Evolutionary conservation across 2,797 vertebrate genomes (phyloP).

Genomic region (Falco peregrinus): DNA sequence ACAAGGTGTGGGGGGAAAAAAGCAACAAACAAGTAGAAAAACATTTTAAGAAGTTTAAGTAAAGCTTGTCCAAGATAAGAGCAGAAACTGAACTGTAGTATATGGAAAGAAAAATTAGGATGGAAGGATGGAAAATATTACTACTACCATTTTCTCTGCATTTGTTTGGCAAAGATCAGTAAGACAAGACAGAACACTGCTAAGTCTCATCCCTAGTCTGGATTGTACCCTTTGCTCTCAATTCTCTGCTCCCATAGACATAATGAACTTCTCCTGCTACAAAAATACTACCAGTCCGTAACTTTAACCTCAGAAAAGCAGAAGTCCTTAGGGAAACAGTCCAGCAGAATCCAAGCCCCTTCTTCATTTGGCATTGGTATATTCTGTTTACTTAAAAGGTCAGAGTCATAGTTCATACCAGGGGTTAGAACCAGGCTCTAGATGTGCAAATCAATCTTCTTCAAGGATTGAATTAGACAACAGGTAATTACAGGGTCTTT

Average conservation of each 20-base stretch:
- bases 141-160: accelerated
- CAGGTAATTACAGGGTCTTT: not conserved
- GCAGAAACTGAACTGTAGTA: not conserved
- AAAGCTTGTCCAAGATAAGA: not conserved
- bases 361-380: not conserved
- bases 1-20: not conserved
- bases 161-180: not conserved
- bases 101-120: not conserved
- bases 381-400: not conserved
- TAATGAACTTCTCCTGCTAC: not conserved
- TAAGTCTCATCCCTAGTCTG: not conserved
- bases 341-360: not conserved
- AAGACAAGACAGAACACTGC: not conserved
- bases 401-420: not conserved
- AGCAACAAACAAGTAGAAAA: not conserved
- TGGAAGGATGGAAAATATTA: not conserved
- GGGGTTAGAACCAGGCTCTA: not conserved
- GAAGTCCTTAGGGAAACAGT: not conserved
- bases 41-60: not conserved
- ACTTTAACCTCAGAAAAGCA: not conserved
- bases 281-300: not conserved
- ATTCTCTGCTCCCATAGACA: not conserved
- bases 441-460: not conserved
- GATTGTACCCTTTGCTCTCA: not conserved
- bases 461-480: not conserved